Conservation (phyloP, 2,113 vertebrate species). For the Sula dactylatra region DNA sequence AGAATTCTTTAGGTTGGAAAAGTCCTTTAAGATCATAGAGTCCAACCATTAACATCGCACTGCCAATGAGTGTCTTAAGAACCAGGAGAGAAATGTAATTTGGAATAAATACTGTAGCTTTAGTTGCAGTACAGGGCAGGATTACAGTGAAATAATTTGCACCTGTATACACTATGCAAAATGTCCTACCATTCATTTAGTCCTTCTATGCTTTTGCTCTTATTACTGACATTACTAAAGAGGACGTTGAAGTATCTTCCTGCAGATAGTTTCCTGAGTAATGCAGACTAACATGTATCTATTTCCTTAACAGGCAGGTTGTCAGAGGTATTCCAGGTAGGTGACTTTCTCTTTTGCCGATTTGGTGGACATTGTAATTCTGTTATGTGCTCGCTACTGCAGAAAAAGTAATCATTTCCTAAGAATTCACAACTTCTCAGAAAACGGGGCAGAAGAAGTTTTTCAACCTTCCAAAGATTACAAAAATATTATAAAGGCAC, state of each 20-base stretch:
- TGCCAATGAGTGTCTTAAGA: background rate
- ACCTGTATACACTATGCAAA: background rate
- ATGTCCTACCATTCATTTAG: background rate
- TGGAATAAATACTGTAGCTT: background rate
- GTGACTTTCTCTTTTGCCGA: background rate
- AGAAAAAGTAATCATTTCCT: background rate
- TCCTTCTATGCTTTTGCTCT: background rate
- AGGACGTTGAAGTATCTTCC: background rate
- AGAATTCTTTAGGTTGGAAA: too few species aligned
- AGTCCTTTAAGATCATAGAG: too few species aligned
- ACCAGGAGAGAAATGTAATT: background rate
- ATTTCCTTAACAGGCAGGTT: background rate
- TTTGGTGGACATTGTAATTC: background rate
- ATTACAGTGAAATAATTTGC: background rate
- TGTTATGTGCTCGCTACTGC: background rate
- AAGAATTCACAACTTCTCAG: background rate
- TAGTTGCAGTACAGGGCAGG: background rate
- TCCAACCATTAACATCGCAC: too few species aligned
- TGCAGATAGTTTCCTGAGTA: background rate
- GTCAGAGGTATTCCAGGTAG: background rate
- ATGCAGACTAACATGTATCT: accelerated
- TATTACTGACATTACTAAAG: background rate
- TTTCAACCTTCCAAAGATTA: background rate
- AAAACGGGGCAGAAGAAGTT: background rate
- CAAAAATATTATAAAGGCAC: background rate